Base-by-base conservation (phyloP, 2,113 vertebrate species). In the Perccottus glenii region DNA sequence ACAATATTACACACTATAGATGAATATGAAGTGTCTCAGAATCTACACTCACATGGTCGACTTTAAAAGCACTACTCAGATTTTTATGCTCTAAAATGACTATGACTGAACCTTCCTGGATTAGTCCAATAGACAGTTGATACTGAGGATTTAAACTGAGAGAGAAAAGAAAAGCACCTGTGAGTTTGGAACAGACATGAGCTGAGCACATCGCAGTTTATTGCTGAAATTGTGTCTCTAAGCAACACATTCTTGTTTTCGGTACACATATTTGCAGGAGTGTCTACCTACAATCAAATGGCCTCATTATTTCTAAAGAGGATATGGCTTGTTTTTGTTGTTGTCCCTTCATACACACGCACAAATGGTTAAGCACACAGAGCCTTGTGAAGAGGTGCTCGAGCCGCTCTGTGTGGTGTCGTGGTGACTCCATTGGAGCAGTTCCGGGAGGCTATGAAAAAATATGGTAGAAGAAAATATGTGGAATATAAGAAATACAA, bases 231-330 rank as follows among this genome's bases (percentile, higher is more conserved):
- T 7, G 14, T 2, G 71, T 78, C 43, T 81, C 78, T 57, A 73
- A 77, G 78, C 78, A 83, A 79, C 81, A 58, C 9, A 0, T 53
- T 14, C 46, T 60, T 36, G 45, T 53, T 55, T 38, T 65, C 7
- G 53, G 49, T 60, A 27, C 48, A 36, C 60, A 55, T 51, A 27
- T 51, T 35, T 46, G 14, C 40, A 38, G 55, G 15, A 57, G 35
- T 32, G 38, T 59, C 10, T 35, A 33, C 47, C 10, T 65, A 68
- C 66, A 47, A 71, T 84, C 71, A 75, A 61, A 49, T 15, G 68
- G 38, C 61, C 70, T 90, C 69, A 87, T 92, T 89, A 90, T 86
- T 85, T 87, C 48, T 89, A 63, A 73, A 91, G 86, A 85, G 84
- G 70, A 66, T 64, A 38, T 61, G 45, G 38, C 64, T 77, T 66